Base-by-base conservation (phyloP, 2,113 vertebrate genomes). In the Elephantulus edwardii region DNA sequence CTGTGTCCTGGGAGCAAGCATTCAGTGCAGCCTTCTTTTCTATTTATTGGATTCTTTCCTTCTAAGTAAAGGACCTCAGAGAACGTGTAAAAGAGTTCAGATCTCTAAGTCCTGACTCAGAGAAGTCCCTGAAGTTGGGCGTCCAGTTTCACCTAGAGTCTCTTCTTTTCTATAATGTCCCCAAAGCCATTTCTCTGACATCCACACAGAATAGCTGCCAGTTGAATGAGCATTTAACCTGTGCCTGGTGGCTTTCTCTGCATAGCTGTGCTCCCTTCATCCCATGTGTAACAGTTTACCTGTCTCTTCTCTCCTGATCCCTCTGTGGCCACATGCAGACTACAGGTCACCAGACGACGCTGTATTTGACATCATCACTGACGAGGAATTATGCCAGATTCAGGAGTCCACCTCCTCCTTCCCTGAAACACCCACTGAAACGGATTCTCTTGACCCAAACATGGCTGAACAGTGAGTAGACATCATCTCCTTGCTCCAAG, bases 281-380 rank as follows among this genome's bases (percentile, higher is more conserved):
- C 44, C 64, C 8, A 0, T 10, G 46, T 24, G 1, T 96, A 58
- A 94, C 52, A 40, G 0, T 48, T 42, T 17, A n/a, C 83, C 2
- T 83, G 17, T 95, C 82, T 95, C 78, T 85, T 90, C 81, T 86
- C 87, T 90, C 80, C 90, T 77, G 11, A 1, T 70, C 6, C 50
- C 86, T 86, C 75, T 54, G 8, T 1, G 83, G n/a, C 58, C 93
- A 98, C 98, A 91, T 80, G 86, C 93, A 16, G 81, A 94, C 52
- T 97, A 79, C 74, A 97, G 97, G 72, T 96, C 97, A 42, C 97
- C 91, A 6, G 98, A 99, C 8, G 99, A 99, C 58, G 98, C 96
- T 1, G 96, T 97, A 40, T 99, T 98, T 94, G 99, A 99, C 97
- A 99, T 99, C 95, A 99, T 99, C 97, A 99, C 99, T 9, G 99